Conservation (phyloP, 1,140 invertebrate species). For the Calliopsis andreniformis region DNA sequence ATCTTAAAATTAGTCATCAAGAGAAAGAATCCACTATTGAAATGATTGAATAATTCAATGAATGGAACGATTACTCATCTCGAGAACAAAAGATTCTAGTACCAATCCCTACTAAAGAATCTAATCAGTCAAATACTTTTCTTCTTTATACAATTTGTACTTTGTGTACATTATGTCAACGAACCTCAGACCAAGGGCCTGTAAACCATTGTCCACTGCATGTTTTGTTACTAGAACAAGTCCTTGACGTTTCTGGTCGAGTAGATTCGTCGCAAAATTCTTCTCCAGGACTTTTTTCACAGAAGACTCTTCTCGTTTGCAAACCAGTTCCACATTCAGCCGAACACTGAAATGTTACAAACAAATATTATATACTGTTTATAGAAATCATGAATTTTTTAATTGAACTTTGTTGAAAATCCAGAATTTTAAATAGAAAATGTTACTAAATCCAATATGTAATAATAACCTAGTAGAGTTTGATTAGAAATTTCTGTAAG, state of each 20-base stretch:
- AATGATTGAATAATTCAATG: neutral
- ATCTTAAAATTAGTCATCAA: neutral
- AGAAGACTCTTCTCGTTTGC: constrained; percentile 82
- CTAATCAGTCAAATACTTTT: neutral
- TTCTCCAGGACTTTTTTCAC: constrained; percentile 70
- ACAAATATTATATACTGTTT: neutral
- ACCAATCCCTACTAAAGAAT: no score
- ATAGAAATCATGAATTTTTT: no score
- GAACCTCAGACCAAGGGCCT: constrained; percentile 85
- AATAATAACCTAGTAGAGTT: neutral
- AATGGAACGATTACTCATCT: neutral
- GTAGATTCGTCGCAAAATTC: constrained; percentile 79
- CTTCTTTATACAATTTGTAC: constrained; percentile 64
- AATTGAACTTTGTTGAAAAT: no score
- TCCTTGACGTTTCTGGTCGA: constrained; percentile 83
- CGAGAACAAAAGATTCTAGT: no score
- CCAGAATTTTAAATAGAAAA: no score
- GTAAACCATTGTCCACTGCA: constrained; percentile 87
- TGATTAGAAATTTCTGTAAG: neutral
- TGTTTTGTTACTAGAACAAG: constrained; percentile 84
- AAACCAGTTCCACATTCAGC: constrained; percentile 68
- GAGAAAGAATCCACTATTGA: neutral
- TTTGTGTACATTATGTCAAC: constrained; percentile 77
- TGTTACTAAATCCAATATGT: no score
- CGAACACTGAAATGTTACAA: constrained; percentile 62